Conservation (phyloP, 2,888 invertebrate species). For the Agapostemon virescens region DNA sequence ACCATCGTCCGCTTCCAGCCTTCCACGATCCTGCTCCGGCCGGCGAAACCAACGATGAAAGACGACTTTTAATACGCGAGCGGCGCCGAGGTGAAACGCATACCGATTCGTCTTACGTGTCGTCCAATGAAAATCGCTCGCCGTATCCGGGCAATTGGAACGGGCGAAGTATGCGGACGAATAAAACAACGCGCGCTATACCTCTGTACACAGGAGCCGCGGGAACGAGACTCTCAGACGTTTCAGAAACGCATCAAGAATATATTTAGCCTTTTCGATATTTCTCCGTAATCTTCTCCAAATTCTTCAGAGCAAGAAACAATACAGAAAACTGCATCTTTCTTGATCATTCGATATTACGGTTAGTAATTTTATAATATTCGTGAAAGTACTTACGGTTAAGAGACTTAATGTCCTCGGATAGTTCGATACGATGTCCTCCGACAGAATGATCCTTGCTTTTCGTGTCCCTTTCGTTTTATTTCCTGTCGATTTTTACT, state of each 20-base stretch:
- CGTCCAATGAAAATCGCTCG: slow-evolving; percentile 21
- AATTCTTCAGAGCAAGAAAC: not conserved
- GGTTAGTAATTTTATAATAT: no score
- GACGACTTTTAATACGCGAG: slow-evolving; percentile 36
- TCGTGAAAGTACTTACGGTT: no score
- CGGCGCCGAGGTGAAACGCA: not conserved
- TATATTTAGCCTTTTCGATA: no score
- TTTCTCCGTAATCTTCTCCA: no score
- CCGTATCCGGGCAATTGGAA: slow-evolving; percentile 20
- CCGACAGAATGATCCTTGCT: no score
- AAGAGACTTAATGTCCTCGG: no score
- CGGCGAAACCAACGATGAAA: slow-evolving; percentile 20
- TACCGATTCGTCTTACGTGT: not conserved
- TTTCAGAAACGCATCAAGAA: slow-evolving; percentile 5
- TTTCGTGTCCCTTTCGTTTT: no score
- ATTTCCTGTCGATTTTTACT: no score
- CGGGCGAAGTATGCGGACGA: not conserved
- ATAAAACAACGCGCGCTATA: not conserved
- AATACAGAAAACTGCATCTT: not conserved
- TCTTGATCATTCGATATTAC: no score
- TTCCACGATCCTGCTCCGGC: not conserved
- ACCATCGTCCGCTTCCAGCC: not conserved
- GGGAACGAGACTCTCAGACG: not conserved
- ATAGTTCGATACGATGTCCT: no score
- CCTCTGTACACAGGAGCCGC: not conserved